Conservation (phyloP, 2,113 vertebrate genomes). For the Anarrhichthys ocellatus region DNA sequence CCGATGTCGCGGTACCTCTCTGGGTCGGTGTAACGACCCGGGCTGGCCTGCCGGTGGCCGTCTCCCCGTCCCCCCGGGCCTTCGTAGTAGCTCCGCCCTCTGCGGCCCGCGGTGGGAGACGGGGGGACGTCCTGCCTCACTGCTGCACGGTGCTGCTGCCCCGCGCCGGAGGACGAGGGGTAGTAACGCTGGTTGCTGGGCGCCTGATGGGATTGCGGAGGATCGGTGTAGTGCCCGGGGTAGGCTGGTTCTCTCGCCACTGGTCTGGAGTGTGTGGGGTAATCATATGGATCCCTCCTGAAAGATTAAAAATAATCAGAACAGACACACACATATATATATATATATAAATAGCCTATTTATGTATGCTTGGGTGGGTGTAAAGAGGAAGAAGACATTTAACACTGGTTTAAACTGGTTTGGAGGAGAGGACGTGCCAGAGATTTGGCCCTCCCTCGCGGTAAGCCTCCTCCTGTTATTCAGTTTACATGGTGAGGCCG, state of each 20-base stretch:
- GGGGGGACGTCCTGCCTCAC: constrained; percentile 88
- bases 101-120: constrained; percentile 75
- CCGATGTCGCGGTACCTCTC: constrained; percentile 20
- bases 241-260: constrained; percentile 50
- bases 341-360: background rate
- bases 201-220: constrained; percentile 58
- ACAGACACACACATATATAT: background rate
- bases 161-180: constrained; percentile 51
- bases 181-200: constrained; percentile 79
- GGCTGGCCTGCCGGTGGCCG: constrained; percentile 79
- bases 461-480: constrained; percentile 62
- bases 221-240: constrained; percentile 45
- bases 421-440: constrained; percentile 33
- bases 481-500: constrained; percentile 58
- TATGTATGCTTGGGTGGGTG: background rate
- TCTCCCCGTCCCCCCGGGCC: constrained; percentile 54
- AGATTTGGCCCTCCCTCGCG: constrained; percentile 35
- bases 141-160: constrained; percentile 80
- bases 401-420: constrained; percentile 63
- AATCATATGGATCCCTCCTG: constrained; percentile 78
- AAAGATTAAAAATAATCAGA: constrained; percentile 11
- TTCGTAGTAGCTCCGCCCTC: constrained; percentile 78
- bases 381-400: constrained; percentile 9
- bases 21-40: constrained; percentile 60
- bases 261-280: constrained; percentile 65